phyloP scores from a whole-genome alignment of 2,113 vertebrate species.

The Xiphorhynchus elegans region DNA sequence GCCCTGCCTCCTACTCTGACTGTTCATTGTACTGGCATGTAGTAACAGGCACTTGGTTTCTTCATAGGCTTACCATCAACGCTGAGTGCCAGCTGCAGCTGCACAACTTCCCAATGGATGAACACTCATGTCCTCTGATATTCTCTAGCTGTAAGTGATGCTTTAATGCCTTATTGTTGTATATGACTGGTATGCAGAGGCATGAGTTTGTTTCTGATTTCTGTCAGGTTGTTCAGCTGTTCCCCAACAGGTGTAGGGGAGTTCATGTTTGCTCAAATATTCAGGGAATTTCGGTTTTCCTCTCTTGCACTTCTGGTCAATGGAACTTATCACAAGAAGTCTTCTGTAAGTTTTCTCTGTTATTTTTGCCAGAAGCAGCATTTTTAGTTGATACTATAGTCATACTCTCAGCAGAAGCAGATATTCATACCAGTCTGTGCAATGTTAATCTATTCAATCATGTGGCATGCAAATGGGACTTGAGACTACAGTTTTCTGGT shows the following conservation, averaged over 20 bases:
- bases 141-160: constrained; percentile 97
- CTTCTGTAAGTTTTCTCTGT: background rate
- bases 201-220: background rate
- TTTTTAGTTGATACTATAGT: background rate
- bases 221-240: background rate
- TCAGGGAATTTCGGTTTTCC: background rate
- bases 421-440: background rate
- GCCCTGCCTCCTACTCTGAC: background rate
- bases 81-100: constrained; percentile 95
- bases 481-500: background rate
- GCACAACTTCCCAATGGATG: constrained; percentile 98
- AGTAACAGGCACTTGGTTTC: constrained; percentile 21
- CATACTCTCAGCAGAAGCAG: background rate
- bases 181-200: background rate
- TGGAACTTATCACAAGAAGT: background rate
- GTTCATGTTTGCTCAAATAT: background rate
- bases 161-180: background rate
- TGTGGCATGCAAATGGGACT: background rate
- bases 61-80: constrained; percentile 90
- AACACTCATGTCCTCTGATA: constrained; percentile 93
- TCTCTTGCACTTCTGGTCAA: background rate
- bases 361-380: background rate
- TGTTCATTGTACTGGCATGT: background rate
- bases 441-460: background rate
- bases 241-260: background rate